phyloP scores from a whole-genome alignment of 1,140 invertebrate genomes.

The Lasioglossum baleicum region DNA sequence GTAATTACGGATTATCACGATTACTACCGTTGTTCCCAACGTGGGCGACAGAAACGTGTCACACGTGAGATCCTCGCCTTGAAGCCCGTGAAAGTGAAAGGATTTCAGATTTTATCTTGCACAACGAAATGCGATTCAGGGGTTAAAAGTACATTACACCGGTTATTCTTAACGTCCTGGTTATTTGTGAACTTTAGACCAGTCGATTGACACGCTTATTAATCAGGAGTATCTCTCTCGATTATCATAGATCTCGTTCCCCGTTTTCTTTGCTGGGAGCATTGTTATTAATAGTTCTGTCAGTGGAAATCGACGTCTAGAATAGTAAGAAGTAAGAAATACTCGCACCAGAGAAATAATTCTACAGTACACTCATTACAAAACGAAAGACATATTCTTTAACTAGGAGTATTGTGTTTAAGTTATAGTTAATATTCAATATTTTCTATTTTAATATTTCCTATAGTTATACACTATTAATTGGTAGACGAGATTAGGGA shows the following conservation, averaged over 20 bases:
- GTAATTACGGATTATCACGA: not conserved
- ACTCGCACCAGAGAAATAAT: too few relatives aligned
- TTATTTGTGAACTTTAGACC: not conserved
- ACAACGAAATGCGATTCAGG: constrained; percentile 19
- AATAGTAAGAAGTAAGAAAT: too few relatives aligned
- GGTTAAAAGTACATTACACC: constrained; percentile 33
- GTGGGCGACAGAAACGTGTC: constrained; percentile 31
- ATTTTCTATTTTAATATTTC: too few relatives aligned
- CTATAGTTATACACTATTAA: too few relatives aligned
- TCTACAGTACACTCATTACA: too few relatives aligned
- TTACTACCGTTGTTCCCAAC: constrained; percentile 2
- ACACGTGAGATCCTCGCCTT: constrained; percentile 63
- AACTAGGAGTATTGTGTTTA: too few relatives aligned
- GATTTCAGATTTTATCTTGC: constrained; percentile 62
- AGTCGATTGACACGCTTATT: not conserved
- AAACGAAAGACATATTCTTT: too few relatives aligned
- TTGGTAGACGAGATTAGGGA: too few relatives aligned
- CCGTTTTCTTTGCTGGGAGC: not conserved
- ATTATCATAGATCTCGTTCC: not conserved
- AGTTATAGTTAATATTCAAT: too few relatives aligned
- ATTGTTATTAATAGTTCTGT: not conserved
- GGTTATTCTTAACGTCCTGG: not conserved
- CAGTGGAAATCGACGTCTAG: not conserved
- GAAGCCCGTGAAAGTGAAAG: constrained; percentile 73
- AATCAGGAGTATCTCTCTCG: not conserved